Percentiles rank a stretch among this genome's conserved stretches.
phyloP scores from a whole-genome alignment of 2,113 vertebrate species.

The Tychaedon coryphoeus region DNA sequence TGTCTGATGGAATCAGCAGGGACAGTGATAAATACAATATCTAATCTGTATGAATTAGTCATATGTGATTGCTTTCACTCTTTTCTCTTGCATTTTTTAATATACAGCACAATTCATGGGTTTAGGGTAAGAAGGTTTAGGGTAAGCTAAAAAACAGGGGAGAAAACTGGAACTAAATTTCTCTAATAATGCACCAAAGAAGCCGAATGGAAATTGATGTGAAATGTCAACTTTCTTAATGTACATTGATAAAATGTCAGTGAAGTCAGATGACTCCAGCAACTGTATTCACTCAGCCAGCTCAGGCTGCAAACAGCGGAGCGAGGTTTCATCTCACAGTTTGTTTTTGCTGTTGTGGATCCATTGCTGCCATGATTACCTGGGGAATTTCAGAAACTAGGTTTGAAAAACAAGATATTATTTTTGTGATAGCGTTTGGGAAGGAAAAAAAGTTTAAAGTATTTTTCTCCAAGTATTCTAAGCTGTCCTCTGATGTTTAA shows the following conservation, averaged over 20 bases:
- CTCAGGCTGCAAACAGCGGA: background rate
- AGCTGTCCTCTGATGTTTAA: background rate
- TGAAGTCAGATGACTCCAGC: conserved; percentile 40
- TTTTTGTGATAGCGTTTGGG: background rate
- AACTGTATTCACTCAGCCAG: conserved; percentile 5
- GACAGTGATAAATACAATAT: background rate
- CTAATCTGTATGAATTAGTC: background rate
- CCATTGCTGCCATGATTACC: background rate
- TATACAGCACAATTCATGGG: background rate
- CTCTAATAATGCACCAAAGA: background rate
- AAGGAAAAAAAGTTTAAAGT: background rate
- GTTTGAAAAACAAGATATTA: background rate
- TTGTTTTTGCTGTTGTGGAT: background rate
- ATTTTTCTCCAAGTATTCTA: background rate
- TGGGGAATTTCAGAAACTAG: background rate
- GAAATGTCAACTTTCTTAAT: conserved; percentile 35
- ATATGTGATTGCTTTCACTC: background rate
- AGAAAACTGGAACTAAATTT: conserved; percentile 7
- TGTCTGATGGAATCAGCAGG: background rate
- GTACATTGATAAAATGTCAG: conserved; percentile 46
- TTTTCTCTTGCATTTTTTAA: background rate
- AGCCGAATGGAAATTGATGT: background rate
- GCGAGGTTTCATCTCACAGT: background rate
- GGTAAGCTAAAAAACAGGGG: background rate
- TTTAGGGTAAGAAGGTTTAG: background rate